Evolutionary conservation across 2,888 invertebrate genomes (phyloP), one percentile per base, ranked within the genome.

Genomic region (Drosophila kambysellisi): DNA sequence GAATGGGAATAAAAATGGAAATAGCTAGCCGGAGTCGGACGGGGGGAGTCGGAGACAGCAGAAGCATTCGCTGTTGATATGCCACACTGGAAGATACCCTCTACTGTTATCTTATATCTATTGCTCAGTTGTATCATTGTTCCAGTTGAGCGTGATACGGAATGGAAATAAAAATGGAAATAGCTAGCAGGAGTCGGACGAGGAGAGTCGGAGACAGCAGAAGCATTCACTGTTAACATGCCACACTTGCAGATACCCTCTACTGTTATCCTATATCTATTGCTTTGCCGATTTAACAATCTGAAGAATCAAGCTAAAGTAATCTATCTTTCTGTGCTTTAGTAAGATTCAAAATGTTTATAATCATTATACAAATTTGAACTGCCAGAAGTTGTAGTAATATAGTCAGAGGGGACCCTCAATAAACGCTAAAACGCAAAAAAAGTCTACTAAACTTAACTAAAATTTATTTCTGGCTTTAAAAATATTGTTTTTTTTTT

Each of bases 221-320:
- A 1, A 9, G 29, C 50, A 29, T 50, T 25, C 29, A 9, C 20
- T 1, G 7, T 20, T 8, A 2, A 66, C 15, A 20, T 39, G 58
- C 17, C 3, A 6, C 25, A 59, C 51, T 17, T 33, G 11, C 1
- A 20, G 11, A 53, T 59, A 59, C 58, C 51, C 74, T 54, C 15
- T 50, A 17, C 50, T 6, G 0, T 29, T 25, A 0, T 11, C 11
- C 5, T 15, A 15, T 15, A 8, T 46, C 8, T 1, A 3, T 8
- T 25, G 4, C 20, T 8, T 25, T 0, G 35, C 35, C 35, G 35
- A 12, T 0, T 35, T 35, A 5, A 35, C 35, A 35, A 35, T 12
- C 5, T 35, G 35, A 4, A 35, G 35, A 12, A 35, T 35, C 4
- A 12, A 20, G 20, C 43, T 43, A n/a, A 20, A 11, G 0, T 20